phyloP scores from a whole-genome alignment of 30 jellyfish, hydroid and myxozoan genomes.

The Cassiopea andromeda region DNA sequence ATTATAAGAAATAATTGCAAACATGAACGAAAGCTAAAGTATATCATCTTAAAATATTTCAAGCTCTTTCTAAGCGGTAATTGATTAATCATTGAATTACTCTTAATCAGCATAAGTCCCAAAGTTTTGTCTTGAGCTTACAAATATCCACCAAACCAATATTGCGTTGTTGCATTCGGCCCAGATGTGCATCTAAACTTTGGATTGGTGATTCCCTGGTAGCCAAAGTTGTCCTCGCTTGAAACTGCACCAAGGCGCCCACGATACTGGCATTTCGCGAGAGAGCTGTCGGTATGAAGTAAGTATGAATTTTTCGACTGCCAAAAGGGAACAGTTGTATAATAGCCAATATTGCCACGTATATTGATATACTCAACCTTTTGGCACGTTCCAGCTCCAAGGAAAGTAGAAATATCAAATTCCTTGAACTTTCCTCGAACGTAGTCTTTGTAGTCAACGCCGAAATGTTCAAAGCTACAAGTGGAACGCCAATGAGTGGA shows the following conservation, averaged over 20 bases:
- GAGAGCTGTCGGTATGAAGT: background rate
- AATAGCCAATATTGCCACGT: background rate
- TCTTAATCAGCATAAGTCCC: background rate
- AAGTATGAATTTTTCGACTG: background rate
- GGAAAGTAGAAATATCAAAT: background rate
- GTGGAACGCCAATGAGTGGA: constrained; percentile 11
- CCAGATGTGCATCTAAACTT: constrained; percentile 5
- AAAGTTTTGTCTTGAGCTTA: background rate
- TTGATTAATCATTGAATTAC: too few relatives aligned
- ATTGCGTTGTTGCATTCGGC: background rate
- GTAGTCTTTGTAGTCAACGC: constrained; percentile 8
- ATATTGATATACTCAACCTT: background rate
- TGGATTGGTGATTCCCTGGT: background rate
- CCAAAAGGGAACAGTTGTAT: background rate
- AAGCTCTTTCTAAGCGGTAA: too few relatives aligned
- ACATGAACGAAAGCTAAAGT: too few relatives aligned
- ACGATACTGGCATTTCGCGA: background rate
- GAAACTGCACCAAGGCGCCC: background rate
- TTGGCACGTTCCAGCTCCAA: constrained; percentile 1
- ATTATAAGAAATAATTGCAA: too few relatives aligned
- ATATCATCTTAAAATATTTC: too few relatives aligned
- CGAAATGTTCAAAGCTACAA: background rate
- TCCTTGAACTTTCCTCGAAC: constrained; percentile 1
- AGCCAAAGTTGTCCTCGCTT: constrained; percentile 35
- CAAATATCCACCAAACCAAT: constrained; percentile 16